phyloP scores from a whole-genome alignment of 2,888 invertebrate genomes.

The Priocnemis perturbator region DNA sequence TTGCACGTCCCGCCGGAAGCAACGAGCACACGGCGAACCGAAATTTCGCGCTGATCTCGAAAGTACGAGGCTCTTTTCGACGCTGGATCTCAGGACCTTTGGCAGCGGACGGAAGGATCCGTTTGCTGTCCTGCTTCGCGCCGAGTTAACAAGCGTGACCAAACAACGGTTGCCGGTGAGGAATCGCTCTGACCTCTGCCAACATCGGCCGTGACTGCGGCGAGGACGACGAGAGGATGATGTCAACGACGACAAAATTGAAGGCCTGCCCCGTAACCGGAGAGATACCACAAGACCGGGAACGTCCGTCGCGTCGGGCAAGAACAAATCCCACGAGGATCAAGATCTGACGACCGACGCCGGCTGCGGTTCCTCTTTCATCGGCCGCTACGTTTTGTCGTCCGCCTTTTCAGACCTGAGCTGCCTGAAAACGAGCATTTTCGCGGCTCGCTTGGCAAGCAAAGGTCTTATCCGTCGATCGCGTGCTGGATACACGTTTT shows the following conservation, averaged over 20 bases:
- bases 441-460: too few relatives aligned
- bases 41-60: too few relatives aligned
- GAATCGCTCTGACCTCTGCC: constrained; percentile 26
- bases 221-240: constrained; percentile 24
- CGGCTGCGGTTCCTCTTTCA: constrained; percentile 1
- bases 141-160: constrained; percentile 63
- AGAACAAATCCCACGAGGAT: constrained; percentile 21
- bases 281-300: constrained; percentile 6
- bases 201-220: constrained; percentile 13
- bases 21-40: too few relatives aligned
- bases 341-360: background rate
- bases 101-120: too few relatives aligned
- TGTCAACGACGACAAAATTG: constrained; percentile 28
- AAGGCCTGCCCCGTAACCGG: constrained; percentile 22
- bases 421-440: too few relatives aligned
- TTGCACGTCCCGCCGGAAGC: too few relatives aligned
- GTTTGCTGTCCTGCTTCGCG: constrained; percentile 18
- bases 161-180: constrained; percentile 53
- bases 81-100: too few relatives aligned
- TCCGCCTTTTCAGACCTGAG: too few relatives aligned
- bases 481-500: too few relatives aligned
- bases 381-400: background rate
- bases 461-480: too few relatives aligned
- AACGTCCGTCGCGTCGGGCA: constrained; percentile 1
- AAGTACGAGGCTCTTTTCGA: too few relatives aligned